Base-by-base conservation (phyloP, 2,888 invertebrate genomes). In the Hydropsyche betteni region DNA sequence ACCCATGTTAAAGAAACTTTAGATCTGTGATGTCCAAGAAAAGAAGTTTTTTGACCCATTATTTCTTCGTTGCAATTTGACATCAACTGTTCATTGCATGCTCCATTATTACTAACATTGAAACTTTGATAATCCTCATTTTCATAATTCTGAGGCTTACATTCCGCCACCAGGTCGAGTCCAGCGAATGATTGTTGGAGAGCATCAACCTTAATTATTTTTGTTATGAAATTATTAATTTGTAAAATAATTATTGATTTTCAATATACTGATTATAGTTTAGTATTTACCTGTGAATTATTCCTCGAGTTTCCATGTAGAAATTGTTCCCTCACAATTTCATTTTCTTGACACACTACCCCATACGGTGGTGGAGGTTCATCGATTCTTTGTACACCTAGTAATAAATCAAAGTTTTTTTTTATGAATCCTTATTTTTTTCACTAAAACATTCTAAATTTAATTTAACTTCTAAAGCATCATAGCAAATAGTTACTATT, bases 1-100 rank as follows among this genome's bases (percentile, higher is more conserved):
- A 93, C 91, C 93, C 93, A 93, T 73, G 92, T 92, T 75, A 93
- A 86, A 75, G 93, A 92, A 84, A 93, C 89, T 84, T 92, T 93
- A 79, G 92, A 87, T 80, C 87, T 86, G 81, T 87, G 87, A 34
- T 86, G 82, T 64, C 84, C 84, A 78, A 87, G 81, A 34, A 87
- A 86, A 61, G 87, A 86, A 7, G 88, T 87, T 86, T 86, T 87
- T 73, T 87, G 82, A 74, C 88, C 88, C 88, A 88, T 88, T 44
- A 8, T 44, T 51, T 86, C 74, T 74, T 36, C 5, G n/a, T 34
- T 24, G 16, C 50, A 68, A 64, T 74, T 36, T 16, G n/a, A 6
- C 8, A 72, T 12, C 24, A 36, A 12, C 52, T 70, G 52, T 70
- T 70, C 33, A 33, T 34, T 70, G 12, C 12, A 12, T n/a, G 52